These are phyloP conservation scores for Paedocypris sp. DNA, from an alignment of 2,113 vertebrate species.

Conservation along the genomic window DNA sequence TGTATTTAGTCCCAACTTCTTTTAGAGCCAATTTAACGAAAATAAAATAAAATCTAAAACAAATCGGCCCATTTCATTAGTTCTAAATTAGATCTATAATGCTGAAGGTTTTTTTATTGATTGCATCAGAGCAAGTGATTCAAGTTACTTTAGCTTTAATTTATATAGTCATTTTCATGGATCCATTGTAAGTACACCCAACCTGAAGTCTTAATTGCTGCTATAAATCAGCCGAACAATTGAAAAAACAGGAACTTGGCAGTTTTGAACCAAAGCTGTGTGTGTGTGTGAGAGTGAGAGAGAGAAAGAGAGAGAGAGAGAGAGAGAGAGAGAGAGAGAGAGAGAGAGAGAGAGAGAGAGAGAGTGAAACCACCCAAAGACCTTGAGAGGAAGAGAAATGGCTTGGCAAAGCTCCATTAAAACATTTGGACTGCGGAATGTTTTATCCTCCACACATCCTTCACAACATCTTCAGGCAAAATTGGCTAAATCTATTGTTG, in stretches of 20 bases:
- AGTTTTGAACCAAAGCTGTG: constrained; percentile 15
- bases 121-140: background rate
- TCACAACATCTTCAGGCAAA: background rate
- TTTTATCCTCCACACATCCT: background rate
- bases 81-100: background rate
- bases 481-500: constrained; percentile 4
- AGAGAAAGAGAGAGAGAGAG: too few species aligned
- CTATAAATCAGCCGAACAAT: constrained; percentile 12
- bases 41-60: too few species aligned
- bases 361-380: constrained; percentile 12
- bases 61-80: background rate
- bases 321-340: too few species aligned
- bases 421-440: background rate
- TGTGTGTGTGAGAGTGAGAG: background rate
- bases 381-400: constrained; percentile 2
- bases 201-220: constrained; percentile 6
- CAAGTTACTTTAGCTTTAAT: background rate
- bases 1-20: too few species aligned
- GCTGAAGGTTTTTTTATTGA: background rate
- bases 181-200: background rate
- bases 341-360: too few species aligned
- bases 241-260: constrained; percentile 8
- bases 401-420: background rate
- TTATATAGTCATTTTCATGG: background rate
- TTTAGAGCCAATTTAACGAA: too few species aligned